A percentile compares a stretch with the other conserved stretches of the same genome.
These are phyloP conservation scores for Gadopsis bispinosus DNA, from an alignment of 2,797 vertebrate genomes.

Conservation along the genomic window DNA sequence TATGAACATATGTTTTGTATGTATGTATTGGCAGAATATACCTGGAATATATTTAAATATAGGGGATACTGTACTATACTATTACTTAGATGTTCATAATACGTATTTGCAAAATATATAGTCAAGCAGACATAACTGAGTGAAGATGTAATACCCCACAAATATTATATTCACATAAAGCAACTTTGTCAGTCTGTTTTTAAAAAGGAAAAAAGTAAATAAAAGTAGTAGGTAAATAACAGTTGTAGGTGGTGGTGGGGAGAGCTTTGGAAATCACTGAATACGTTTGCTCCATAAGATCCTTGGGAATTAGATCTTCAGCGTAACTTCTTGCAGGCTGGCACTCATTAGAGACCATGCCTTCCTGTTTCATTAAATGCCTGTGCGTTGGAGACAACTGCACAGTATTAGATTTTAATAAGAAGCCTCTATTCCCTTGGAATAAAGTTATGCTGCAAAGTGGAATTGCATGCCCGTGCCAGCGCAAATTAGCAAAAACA, in stretches of 20 bases:
- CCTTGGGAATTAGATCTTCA: conserved; percentile 34
- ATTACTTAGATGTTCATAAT: neutral
- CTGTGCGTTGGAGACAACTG: conserved; percentile 73
- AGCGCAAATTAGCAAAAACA: conserved; percentile 74
- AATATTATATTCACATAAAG: neutral
- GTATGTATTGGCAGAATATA: too few species aligned
- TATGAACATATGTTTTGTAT: too few species aligned
- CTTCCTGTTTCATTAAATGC: conserved; percentile 77
- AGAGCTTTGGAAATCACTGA: conserved; percentile 24
- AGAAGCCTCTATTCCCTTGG: conserved; percentile 61
- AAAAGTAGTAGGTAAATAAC: neutral
- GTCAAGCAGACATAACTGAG: neutral
- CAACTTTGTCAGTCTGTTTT: neutral
- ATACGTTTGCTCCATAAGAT: conserved; percentile 41
- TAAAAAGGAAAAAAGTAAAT: neutral
- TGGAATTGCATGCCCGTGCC: conserved; percentile 67
- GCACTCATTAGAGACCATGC: conserved; percentile 74
- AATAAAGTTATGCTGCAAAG: conserved; percentile 64
- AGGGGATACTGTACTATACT: too few species aligned
- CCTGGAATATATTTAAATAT: too few species aligned
- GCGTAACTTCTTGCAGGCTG: conserved; percentile 42
- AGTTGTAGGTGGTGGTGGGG: neutral
- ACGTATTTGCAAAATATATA: neutral
- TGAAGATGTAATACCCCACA: neutral
- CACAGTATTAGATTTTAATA: conserved; percentile 79